Conservation (phyloP, 2,797 vertebrate species). For the Paratrypauchen microcephalus region DNA sequence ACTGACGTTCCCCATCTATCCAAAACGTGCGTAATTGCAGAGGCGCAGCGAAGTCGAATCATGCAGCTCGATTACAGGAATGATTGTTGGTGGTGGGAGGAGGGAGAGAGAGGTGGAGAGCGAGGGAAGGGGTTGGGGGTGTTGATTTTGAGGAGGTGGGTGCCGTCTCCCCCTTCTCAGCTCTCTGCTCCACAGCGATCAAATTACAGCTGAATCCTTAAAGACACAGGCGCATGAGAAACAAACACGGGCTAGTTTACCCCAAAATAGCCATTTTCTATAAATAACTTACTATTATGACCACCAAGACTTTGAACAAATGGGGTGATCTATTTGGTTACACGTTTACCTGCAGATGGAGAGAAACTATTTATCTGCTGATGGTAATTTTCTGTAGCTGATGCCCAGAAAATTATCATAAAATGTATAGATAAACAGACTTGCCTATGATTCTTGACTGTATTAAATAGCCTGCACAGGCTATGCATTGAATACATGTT, state of each 20-base stretch:
- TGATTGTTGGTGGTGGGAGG: slow-evolving; percentile 23
- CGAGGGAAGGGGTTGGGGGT: not conserved
- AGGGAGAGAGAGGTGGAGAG: slow-evolving; percentile 4
- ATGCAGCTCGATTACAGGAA: slow-evolving; percentile 56
- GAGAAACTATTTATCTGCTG: too few relatives aligned
- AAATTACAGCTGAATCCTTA: slow-evolving; percentile 73
- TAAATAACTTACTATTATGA: slow-evolving; percentile 40
- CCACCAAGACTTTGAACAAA: not conserved
- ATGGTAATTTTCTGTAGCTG: too few relatives aligned
- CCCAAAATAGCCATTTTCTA: slow-evolving; percentile 33
- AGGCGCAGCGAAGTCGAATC: slow-evolving; percentile 31
- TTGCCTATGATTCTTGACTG: too few relatives aligned
- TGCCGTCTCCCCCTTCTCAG: not conserved
- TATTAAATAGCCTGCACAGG: too few relatives aligned
- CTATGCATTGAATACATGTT: too few relatives aligned
- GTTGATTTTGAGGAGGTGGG: slow-evolving; percentile 33
- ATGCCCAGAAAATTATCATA: too few relatives aligned
- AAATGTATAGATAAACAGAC: too few relatives aligned
- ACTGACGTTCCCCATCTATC: slow-evolving; percentile 23
- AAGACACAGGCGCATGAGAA: slow-evolving; percentile 61
- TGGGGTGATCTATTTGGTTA: too few relatives aligned
- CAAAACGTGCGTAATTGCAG: slow-evolving; percentile 52
- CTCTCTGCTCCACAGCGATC: slow-evolving; percentile 42
- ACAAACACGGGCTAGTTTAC: slow-evolving; percentile 1
- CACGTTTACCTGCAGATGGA: too few relatives aligned